Percentiles rank a stretch among this genome's conserved stretches.
Evolutionary conservation across 2,888 invertebrate genomes (phyloP).

Genomic region (Plagodis dolabraria): DNA sequence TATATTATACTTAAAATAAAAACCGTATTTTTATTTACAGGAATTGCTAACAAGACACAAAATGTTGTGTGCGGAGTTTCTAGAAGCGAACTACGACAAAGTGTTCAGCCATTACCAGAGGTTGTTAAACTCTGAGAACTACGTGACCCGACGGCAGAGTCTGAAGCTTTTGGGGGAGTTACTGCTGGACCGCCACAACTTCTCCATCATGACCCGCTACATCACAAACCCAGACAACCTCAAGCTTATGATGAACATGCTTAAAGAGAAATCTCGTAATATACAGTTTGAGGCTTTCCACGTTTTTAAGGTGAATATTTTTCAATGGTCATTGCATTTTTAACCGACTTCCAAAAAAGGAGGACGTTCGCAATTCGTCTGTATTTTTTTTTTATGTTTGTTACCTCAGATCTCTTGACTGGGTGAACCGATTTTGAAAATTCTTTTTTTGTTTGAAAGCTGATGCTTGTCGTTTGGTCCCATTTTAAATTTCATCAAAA

Average conservation of each 20-base stretch:
- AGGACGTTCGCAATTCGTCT: too few species aligned
- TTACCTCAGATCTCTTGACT: too few species aligned
- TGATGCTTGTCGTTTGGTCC: too few species aligned
- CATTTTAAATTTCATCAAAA: too few species aligned
- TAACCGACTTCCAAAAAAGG: too few species aligned
- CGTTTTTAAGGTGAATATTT: constrained; percentile 97
- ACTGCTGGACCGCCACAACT: constrained; percentile 99
- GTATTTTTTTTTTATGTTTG: too few species aligned
- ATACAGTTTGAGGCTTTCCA: constrained; percentile 99
- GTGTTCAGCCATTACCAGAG: constrained; percentile 99
- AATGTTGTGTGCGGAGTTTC: constrained; percentile 98
- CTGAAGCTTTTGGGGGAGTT: constrained; percentile 98
- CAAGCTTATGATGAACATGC: constrained; percentile 99
- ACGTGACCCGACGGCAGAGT: constrained; percentile 99
- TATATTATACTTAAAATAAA: too few species aligned
- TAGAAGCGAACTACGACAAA: constrained; percentile 99
- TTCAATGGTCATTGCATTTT: too few species aligned
- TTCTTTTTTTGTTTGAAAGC: too few species aligned
- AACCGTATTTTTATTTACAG: constrained; percentile 84
- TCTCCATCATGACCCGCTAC: constrained; percentile 99
- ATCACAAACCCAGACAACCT: constrained; percentile 99
- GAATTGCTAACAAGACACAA: constrained; percentile 97
- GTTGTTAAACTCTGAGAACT: constrained; percentile 99
- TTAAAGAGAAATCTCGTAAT: constrained; percentile 99
- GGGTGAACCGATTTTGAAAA: too few species aligned